Evolutionary conservation across 2,113 vertebrate genomes (phyloP).

Genomic region (Pachycephala philippinensis): DNA sequence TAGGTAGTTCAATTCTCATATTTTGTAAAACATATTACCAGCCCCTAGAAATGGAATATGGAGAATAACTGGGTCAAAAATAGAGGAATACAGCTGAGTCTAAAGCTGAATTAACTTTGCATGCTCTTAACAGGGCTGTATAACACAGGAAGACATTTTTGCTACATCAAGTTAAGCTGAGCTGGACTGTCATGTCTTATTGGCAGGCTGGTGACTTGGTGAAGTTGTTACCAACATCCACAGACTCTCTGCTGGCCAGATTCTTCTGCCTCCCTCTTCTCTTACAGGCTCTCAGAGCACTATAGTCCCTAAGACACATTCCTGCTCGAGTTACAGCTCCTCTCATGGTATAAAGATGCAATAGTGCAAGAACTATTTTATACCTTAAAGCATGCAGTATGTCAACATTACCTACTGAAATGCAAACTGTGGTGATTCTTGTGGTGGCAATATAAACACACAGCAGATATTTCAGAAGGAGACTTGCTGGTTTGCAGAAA

Average conservation of each 20-base stretch:
- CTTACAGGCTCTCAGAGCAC: neutral
- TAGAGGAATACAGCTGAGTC: neutral
- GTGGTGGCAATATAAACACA: neutral
- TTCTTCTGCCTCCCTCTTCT: neutral
- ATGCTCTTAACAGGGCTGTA: neutral
- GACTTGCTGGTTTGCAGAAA: neutral
- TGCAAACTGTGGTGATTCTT: neutral
- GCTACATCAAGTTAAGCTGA: neutral
- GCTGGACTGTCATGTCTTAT: neutral
- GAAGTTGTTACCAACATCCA: neutral
- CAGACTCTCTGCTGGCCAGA: neutral
- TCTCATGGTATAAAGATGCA: neutral
- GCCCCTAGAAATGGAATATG: neutral
- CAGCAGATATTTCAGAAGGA: neutral
- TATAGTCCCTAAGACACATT: fast-evolving
- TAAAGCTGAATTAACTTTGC: neutral
- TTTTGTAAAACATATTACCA: neutral
- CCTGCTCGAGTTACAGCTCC: neutral
- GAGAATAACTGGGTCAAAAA: neutral
- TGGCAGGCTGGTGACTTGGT: neutral
- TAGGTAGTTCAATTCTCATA: neutral
- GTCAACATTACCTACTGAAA: neutral
- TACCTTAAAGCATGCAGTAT: neutral
- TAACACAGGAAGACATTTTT: neutral
- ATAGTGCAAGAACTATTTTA: fast-evolving